A percentile compares a stretch with the other conserved stretches of the same genome.
phyloP scores from a whole-genome alignment of 2,797 vertebrate genomes.

The Vultur gryphus region DNA sequence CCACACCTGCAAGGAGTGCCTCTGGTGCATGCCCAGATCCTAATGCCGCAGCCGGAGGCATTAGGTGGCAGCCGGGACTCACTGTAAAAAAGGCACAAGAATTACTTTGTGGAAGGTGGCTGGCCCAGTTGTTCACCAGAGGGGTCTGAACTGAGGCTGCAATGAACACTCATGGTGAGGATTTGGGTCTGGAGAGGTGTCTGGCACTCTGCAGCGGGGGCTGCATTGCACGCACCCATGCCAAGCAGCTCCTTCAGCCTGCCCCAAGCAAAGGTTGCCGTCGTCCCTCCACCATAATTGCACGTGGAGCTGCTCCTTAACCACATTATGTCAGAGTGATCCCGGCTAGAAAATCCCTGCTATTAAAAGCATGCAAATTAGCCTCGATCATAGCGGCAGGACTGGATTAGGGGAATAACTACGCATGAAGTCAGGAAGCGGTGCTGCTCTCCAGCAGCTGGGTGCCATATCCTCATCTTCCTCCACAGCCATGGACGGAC shows the following conservation, averaged over 20 bases:
- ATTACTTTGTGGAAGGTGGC: background rate
- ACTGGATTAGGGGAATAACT: background rate
- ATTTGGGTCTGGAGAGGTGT: background rate
- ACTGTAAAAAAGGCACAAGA: fast-evolving
- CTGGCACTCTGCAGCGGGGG: fast-evolving
- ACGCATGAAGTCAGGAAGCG: fast-evolving
- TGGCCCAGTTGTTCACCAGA: background rate
- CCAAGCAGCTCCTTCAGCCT: background rate
- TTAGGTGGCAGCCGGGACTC: background rate
- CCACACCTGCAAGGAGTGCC: background rate
- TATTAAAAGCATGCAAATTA: background rate
- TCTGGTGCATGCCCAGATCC: background rate
- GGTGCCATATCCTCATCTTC: background rate
- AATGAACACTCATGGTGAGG: background rate
- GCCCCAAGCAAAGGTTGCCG: background rate
- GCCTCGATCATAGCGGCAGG: background rate
- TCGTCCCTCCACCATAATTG: background rate
- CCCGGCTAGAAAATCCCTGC: background rate
- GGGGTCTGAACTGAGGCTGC: background rate
- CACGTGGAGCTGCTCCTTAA: background rate
- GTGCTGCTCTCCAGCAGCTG: background rate
- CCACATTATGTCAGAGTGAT: background rate
- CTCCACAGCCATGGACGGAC: fast-evolving
- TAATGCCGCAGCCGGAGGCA: fast-evolving
- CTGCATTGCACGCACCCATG: background rate